These are phyloP conservation scores for Atrina japonica DNA, from an alignment of 2,888 invertebrate species.

Conservation along the genomic window DNA sequence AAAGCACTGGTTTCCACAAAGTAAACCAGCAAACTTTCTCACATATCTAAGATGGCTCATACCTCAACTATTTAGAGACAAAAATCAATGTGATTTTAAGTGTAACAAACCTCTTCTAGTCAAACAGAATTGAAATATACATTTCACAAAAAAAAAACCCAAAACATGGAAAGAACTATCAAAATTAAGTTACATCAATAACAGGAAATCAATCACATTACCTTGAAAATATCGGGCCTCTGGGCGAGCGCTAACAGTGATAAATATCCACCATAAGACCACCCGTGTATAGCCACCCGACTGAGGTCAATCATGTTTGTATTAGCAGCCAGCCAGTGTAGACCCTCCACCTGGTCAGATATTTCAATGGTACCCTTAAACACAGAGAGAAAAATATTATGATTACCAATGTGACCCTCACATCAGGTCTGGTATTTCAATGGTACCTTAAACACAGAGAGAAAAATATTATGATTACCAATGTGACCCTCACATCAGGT, in stretches of 20 bases:
- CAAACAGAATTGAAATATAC: no score
- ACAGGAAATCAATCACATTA: no score
- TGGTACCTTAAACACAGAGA: background rate
- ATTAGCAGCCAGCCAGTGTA: slow-evolving; percentile 90
- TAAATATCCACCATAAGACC: slow-evolving; percentile 99
- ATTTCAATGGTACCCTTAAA: slow-evolving; percentile 92
- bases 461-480: no score
- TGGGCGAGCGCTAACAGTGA: slow-evolving; percentile 96
- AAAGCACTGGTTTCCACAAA: no score
- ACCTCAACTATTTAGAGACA: no score
- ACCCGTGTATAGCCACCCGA: slow-evolving; percentile 97
- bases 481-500: slow-evolving; percentile 96
- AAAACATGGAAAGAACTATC: no score
- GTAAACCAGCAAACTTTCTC: no score
- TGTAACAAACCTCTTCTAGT: no score
- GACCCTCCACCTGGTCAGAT: slow-evolving; percentile 96
- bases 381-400: background rate
- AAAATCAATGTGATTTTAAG: no score
- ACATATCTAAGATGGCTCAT: no score
- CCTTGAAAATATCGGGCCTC: slow-evolving; percentile 95
- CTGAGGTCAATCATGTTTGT: slow-evolving; percentile 93
- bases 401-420: background rate
- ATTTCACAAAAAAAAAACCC: no score
- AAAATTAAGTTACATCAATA: no score
- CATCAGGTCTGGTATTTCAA: background rate